Percentiles rank a stretch among this genome's conserved stretches.
phyloP scores from a whole-genome alignment of 1,140 invertebrate species.

The Drosophila prosaltans region DNA sequence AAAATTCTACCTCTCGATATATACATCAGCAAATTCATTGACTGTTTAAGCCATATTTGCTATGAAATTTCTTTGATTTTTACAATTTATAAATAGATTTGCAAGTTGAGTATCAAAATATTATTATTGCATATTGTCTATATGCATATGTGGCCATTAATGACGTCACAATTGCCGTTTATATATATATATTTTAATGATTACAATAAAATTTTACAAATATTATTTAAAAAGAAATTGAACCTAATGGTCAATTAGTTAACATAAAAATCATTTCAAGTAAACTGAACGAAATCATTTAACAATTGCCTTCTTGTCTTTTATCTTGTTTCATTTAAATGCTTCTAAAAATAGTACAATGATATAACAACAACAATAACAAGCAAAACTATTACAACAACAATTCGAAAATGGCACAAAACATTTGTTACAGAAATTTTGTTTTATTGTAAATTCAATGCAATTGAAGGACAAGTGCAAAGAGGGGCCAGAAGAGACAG shows the following conservation, averaged over 20 bases:
- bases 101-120: not conserved
- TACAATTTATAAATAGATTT: too few species aligned
- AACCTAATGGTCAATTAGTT: not conserved
- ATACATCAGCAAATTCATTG: too few species aligned
- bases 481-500: too few species aligned
- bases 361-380: not conserved
- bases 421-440: conserved; percentile 3
- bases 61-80: too few species aligned
- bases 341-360: conserved; percentile 7
- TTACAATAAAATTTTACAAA: too few species aligned
- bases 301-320: not conserved
- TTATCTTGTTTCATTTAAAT: not conserved
- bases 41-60: too few species aligned
- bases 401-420: conserved; percentile 1
- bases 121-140: not conserved
- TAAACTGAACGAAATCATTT: not conserved
- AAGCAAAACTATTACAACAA: not conserved
- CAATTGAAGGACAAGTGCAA: not conserved
- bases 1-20: too few species aligned
- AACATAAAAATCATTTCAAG: not conserved
- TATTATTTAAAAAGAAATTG: not conserved
- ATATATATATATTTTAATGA: too few species aligned
- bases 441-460: conserved; percentile 2
- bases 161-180: too few species aligned
- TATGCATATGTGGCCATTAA: not conserved